Evolutionary conservation across 1,140 invertebrate species (phyloP), one percentile per base, ranked within the genome.

Genomic region (Plodia interpunctella): DNA sequence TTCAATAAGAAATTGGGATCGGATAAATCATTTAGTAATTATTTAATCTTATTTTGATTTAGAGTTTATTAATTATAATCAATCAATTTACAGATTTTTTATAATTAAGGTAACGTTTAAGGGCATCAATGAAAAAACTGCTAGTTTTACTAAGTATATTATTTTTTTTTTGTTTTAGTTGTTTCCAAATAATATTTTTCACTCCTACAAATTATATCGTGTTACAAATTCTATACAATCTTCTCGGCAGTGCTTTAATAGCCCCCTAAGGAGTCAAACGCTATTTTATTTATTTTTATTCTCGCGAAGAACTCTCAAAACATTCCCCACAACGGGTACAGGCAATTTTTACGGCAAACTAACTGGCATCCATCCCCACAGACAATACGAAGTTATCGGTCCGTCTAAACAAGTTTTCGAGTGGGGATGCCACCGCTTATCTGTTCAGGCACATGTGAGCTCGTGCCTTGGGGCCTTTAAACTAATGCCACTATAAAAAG

Each of bases 341-440:
- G 55, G 21, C 59, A 57, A 44, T 61, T 61, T 60, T 61, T 61
- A 57, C 44, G 35, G 28, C 54, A 61, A 49, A 52, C 21, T 58
- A 57, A 60, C 54, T 56, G 54, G 59, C 50, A 51, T 55, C 54
- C 66, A 68, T 68, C 76, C 72, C 67, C 67, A 59, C 80, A 82
- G 72, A 84, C 81, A 80, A 84, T 78, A 74, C 71, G 57, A 72
- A 82, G 74, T 80, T 87, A 85, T 87, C 80, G 72, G 60, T 69
- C 65, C 68, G 67, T 63, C 74, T 72, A 76, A 85, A 85, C 84
- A 80, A 85, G 77, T 85, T 84, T 72, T 80, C 72, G 70, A 83
- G 74, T 76, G 70, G 81, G 83, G 81, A 83, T 83, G 72, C 78
- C 74, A 70, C 68, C 71, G 76, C 82, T 87, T 87, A 87, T 87